Evolutionary conservation across 2,113 vertebrate species (phyloP).

Genomic region (Chionodraco myersi): DNA sequence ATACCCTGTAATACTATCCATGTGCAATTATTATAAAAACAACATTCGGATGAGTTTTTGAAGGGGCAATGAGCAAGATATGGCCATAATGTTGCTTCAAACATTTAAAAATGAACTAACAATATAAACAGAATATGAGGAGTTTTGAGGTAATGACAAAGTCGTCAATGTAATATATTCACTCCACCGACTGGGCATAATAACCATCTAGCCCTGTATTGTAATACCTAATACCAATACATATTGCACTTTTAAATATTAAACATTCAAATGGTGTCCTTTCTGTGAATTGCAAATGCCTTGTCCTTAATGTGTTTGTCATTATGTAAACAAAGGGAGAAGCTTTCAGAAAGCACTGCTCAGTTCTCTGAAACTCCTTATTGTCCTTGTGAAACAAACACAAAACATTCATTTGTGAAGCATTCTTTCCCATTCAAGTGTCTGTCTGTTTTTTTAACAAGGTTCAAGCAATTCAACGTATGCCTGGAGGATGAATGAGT

Average conservation of each 20-base stretch:
- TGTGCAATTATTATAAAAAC: constrained; percentile 4
- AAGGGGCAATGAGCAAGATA: background rate
- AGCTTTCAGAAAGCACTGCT: background rate
- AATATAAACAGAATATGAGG: too few species aligned
- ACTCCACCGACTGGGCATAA: too few species aligned
- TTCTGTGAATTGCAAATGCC: background rate
- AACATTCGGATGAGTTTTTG: background rate
- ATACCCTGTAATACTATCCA: background rate
- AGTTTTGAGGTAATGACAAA: too few species aligned
- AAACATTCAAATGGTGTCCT: background rate
- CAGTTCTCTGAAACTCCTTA: background rate
- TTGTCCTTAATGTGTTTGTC: background rate
- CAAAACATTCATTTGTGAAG: background rate
- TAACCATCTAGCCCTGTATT: too few species aligned
- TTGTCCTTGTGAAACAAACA: background rate
- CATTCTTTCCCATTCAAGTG: background rate
- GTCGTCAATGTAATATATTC: too few species aligned
- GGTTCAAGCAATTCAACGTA: background rate
- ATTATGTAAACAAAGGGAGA: background rate
- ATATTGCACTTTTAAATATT: constrained; percentile 1
- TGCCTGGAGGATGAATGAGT: background rate
- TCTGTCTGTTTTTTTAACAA: background rate
- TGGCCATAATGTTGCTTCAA: too few species aligned
- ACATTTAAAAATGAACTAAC: too few species aligned
- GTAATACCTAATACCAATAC: too few species aligned